These are phyloP conservation scores for Rhinogobio ventralis DNA, from an alignment of 2,797 vertebrate species.

Conservation along the genomic window DNA sequence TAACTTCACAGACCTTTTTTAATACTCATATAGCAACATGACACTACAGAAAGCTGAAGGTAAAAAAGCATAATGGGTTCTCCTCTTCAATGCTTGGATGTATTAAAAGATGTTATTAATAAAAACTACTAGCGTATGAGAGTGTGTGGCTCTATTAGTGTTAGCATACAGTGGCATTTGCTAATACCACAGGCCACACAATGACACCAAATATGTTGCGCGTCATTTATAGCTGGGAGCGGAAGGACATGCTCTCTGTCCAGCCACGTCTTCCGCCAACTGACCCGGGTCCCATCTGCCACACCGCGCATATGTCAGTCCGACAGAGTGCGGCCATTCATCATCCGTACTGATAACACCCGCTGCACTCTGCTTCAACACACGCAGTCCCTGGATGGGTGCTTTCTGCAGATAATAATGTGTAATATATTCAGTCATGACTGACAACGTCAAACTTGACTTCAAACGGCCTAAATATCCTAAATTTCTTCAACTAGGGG, in stretches of 20 bases:
- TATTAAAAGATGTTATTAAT: not conserved
- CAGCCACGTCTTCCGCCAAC: constrained; percentile 34
- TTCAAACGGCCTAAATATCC: not conserved
- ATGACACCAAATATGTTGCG: constrained; percentile 47
- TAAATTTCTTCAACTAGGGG: not conserved
- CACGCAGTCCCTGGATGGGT: constrained; percentile 8
- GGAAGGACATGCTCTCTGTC: constrained; percentile 36
- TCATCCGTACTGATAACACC: constrained; percentile 38
- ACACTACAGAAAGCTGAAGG: not conserved
- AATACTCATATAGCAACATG: not conserved
- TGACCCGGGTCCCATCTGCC: constrained; percentile 54
- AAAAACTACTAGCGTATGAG: not conserved
- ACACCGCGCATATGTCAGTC: constrained; percentile 32
- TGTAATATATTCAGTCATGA: constrained; percentile 21
- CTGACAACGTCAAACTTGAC: constrained; percentile 1
- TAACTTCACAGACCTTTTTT: not conserved
- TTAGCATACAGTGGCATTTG: constrained; percentile 10
- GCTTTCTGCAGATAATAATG: not conserved
- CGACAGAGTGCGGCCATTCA: constrained; percentile 45
- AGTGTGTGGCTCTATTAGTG: not conserved
- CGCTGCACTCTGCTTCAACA: not conserved
- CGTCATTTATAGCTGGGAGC: constrained; percentile 15
- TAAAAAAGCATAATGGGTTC: not conserved
- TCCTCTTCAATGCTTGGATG: not conserved
- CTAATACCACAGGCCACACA: constrained; percentile 1